These are phyloP conservation scores for Zaprionus kolodkinae DNA, from an alignment of 1,140 invertebrate genomes.

Conservation along the genomic window DNA sequence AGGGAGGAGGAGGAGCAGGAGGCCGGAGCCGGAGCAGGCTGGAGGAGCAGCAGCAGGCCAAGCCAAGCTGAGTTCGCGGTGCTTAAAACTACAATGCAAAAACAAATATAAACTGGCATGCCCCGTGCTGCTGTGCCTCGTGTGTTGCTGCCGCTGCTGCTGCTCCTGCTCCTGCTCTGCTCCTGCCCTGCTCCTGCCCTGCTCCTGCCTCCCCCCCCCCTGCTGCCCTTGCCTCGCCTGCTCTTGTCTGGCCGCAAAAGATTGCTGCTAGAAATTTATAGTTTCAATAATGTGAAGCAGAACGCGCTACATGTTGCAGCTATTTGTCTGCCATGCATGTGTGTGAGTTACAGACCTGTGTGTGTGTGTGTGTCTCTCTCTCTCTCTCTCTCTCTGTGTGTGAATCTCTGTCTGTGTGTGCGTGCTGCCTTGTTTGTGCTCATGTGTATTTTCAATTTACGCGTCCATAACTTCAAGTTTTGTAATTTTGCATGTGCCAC, in stretches of 20 bases:
- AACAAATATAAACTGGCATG: slow-evolving; percentile 51
- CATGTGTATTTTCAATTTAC: slow-evolving; percentile 83
- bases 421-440: slow-evolving; percentile 39
- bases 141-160: not conserved
- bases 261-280: slow-evolving; percentile 81
- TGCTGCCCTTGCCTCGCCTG: not conserved
- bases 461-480: slow-evolving; percentile 81
- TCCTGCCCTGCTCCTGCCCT: not conserved
- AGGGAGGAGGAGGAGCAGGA: slow-evolving; percentile 14
- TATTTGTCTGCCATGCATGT: slow-evolving; percentile 46
- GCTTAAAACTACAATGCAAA: slow-evolving; percentile 60
- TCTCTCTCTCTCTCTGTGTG: not conserved
- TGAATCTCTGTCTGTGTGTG: slow-evolving; percentile 7
- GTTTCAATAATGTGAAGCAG: slow-evolving; percentile 78
- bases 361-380: not conserved
- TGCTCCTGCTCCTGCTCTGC: not conserved
- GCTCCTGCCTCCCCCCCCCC: slow-evolving; percentile 50
- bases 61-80: slow-evolving; percentile 15
- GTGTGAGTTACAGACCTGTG: slow-evolving; percentile 18
- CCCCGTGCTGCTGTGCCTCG: slow-evolving; percentile 25
- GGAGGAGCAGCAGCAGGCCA: not conserved
- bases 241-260: slow-evolving; percentile 77
- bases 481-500: slow-evolving; percentile 70
- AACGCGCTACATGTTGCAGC: slow-evolving; percentile 55
- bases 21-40: not conserved